Evolutionary conservation across 2,888 invertebrate genomes (phyloP).

Genomic region (Eilema sororculum): DNA sequence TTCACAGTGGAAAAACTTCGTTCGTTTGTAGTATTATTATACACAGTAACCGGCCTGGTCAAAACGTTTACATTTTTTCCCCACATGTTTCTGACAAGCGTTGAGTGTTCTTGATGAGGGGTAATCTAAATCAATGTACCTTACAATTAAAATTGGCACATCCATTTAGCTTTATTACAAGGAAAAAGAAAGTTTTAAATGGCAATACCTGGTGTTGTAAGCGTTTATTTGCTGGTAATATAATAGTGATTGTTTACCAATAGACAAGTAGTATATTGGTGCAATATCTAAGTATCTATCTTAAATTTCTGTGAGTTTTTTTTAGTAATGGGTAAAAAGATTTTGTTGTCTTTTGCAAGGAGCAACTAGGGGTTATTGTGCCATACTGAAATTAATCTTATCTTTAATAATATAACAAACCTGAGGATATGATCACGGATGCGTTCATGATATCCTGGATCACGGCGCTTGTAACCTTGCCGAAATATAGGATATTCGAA

Average conservation of each 20-base stretch:
- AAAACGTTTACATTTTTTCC: background rate
- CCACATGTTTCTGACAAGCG: background rate
- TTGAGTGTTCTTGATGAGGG: background rate
- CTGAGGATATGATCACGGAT: too few species aligned
- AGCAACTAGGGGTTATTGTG: too few species aligned
- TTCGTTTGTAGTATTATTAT: too few species aligned
- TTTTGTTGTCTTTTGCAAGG: too few species aligned
- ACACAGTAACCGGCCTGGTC: background rate
- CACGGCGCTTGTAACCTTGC: too few species aligned
- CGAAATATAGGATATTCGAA: too few species aligned
- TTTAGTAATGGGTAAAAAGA: too few species aligned
- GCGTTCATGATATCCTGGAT: too few species aligned
- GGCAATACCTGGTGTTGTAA: background rate
- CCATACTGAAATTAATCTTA: too few species aligned
- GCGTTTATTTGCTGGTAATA: background rate
- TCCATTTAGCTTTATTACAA: background rate
- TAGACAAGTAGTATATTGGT: background rate
- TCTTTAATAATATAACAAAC: too few species aligned
- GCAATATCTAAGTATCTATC: background rate
- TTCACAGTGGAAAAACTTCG: too few species aligned
- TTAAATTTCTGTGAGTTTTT: too few species aligned
- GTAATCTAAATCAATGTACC: background rate
- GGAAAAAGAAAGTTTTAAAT: background rate
- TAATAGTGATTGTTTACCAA: background rate
- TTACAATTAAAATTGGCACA: slow-evolving; percentile 1